Conservation (phyloP, 1,140 invertebrate genomes). For the Drosophila biarmipes region DNA sequence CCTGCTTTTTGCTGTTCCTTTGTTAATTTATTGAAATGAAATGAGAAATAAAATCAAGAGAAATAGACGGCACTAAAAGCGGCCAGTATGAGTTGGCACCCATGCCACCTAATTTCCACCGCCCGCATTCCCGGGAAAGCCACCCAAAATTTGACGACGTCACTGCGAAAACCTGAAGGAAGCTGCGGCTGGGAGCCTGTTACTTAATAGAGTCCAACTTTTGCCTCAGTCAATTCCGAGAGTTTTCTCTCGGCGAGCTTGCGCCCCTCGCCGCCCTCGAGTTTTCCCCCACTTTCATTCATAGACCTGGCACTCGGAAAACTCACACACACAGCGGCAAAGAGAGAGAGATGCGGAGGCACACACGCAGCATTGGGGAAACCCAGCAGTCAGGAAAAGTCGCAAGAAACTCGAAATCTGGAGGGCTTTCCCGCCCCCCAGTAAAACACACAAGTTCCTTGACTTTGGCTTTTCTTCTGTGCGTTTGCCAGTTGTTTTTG, state of each 20-base stretch:
- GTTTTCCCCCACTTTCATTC: conserved; percentile 59
- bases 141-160: conserved; percentile 34
- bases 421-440: conserved; percentile 14
- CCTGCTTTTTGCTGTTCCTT: conserved; percentile 59
- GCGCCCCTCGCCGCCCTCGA: background rate
- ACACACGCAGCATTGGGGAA: conserved; percentile 54
- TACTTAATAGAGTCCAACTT: conserved; percentile 80
- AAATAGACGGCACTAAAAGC: conserved; percentile 41
- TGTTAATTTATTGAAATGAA: conserved; percentile 82
- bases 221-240: conserved; percentile 37
- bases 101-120: conserved; percentile 7
- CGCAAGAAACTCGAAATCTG: conserved; percentile 35
- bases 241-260: conserved; percentile 24
- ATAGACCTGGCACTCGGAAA: conserved; percentile 45
- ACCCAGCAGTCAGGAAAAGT: conserved; percentile 77
- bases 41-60: conserved; percentile 72
- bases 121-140: background rate
- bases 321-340: conserved; percentile 7
- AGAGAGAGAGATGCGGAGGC: conserved; percentile 42
- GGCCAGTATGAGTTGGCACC: background rate
- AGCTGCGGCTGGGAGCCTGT: conserved; percentile 69
- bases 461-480: conserved; percentile 58
- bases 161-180: conserved; percentile 23
- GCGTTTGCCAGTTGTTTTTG: conserved; percentile 62
- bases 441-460: conserved; percentile 61